Evolutionary conservation across 2,797 vertebrate genomes (phyloP), one percentile per base, ranked within the genome.

Genomic region (Apogon hyalosoma): DNA sequence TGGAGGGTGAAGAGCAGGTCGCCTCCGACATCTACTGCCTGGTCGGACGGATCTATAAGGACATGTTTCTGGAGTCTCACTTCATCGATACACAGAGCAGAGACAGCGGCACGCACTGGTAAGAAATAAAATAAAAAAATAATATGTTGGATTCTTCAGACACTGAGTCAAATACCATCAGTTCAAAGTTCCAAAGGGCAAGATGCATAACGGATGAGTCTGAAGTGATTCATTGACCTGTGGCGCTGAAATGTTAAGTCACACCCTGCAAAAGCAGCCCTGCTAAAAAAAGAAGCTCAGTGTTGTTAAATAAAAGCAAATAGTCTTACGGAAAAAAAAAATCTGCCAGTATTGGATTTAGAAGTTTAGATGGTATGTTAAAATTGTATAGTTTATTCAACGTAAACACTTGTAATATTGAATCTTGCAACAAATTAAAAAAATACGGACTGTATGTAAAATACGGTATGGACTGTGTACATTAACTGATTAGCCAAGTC

Each of bases 11-110:
- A 69, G 95, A 94, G 55, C 97, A 99, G 82, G 96, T 97, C 21
- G 96, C 98, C 56, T 99, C 98, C 1, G 98, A 99, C 88, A 96
- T 99, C 91, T 99, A 98, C 87, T 99, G 98, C 82, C 87, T 99
- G 21, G 95, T 98, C 76, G 98, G 98, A 60, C 94, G 97, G 31
- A 98, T 99, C 92, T 99, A 98, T 77, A 99, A 97, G 90, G 98
- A 99, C 87, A 96, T 87, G 73, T 99, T 99, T 92, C 90, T 99
- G 88, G 97, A 99, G 84, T 98, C 98, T 24, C 95, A 96, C 75
- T 99, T 98, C 81, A 90, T 62, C 0, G 94, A 99, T 90, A 95
- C 88, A 0, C 86, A 95, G 80, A 98, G 96, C 90, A 91, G 98
- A 82, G 97, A 99, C 92, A 95, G 91, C 63, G 95, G 93, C 65